phyloP scores from a whole-genome alignment of 2,888 invertebrate species.

The Iphiclides podalirius region DNA sequence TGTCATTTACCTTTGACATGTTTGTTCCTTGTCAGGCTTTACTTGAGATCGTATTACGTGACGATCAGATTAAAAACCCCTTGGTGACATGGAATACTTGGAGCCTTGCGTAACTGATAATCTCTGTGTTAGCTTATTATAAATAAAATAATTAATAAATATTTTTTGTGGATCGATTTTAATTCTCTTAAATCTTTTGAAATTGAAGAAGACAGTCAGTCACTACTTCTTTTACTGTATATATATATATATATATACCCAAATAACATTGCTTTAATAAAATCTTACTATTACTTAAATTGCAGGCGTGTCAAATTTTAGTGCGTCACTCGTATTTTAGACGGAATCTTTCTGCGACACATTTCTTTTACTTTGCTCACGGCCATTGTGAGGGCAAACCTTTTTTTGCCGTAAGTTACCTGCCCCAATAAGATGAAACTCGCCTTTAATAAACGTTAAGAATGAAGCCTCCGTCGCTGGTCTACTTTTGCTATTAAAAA shows the following conservation, averaged over 20 bases:
- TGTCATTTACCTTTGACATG: slow-evolving; percentile 11
- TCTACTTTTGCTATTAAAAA: slow-evolving; percentile 23
- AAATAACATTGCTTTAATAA: no score
- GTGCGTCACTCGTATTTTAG: no score
- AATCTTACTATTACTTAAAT: no score
- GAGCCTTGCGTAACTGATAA: slow-evolving; percentile 6
- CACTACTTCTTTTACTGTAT: no score
- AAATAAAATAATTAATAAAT: no score
- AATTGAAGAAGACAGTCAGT: no score
- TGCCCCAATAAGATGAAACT: slow-evolving; percentile 16
- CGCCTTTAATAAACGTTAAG: slow-evolving; percentile 17
- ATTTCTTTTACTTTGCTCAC: slow-evolving; percentile 6
- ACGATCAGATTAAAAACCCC: background rate
- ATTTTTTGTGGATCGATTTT: no score
- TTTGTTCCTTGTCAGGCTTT: slow-evolving; percentile 8
- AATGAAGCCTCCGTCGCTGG: slow-evolving; percentile 1
- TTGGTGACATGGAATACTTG: background rate
- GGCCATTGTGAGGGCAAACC: slow-evolving; percentile 10
- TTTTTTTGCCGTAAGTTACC: slow-evolving; percentile 9
- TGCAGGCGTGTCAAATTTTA: no score
- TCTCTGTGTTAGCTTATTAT: no score
- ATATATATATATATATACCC: no score
- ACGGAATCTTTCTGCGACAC: no score
- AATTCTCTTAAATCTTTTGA: no score
- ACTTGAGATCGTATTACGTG: slow-evolving; percentile 21